A percentile compares a stretch with the other conserved stretches of the same genome.
phyloP scores from a whole-genome alignment of 2,113 vertebrate species.

The Oncorhynchus clarkii region DNA sequence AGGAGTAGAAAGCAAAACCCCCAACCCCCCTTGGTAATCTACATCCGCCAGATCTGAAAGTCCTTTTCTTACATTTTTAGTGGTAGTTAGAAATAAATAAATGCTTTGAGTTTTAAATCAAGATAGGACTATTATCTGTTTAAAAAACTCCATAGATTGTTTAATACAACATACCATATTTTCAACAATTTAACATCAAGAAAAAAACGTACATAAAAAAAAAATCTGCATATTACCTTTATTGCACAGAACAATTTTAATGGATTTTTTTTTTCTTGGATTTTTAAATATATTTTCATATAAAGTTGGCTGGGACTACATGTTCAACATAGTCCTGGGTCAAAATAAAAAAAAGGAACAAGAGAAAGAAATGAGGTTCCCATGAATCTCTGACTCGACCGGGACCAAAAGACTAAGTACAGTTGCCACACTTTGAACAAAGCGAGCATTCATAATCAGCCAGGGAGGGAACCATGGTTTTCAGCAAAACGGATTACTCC shows the following conservation, averaged over 20 bases:
- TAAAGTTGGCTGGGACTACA: constrained; percentile 77
- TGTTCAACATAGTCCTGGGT: constrained; percentile 67
- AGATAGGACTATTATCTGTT: constrained; percentile 57
- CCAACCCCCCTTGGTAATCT: too few relatives aligned
- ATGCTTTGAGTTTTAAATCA: constrained; percentile 36
- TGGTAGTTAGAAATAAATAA: background rate
- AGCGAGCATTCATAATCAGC: constrained; percentile 72
- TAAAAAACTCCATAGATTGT: constrained; percentile 78
- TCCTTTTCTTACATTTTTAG: background rate
- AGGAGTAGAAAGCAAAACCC: too few relatives aligned
- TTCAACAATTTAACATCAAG: constrained; percentile 81
- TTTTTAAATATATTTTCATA: constrained; percentile 67
- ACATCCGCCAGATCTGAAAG: too few relatives aligned
- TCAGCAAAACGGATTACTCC: constrained; percentile 70
- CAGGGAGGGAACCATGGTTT: constrained; percentile 59
- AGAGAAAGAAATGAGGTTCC: constrained; percentile 51
- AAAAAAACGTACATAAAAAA: constrained; percentile 77
- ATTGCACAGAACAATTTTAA: constrained; percentile 82
- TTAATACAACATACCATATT: constrained; percentile 83
- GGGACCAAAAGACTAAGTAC: constrained; percentile 59
- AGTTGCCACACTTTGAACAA: constrained; percentile 71
- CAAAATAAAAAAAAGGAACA: constrained; percentile 56
- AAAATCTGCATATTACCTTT: constrained; percentile 81
- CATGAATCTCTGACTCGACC: constrained; percentile 35
- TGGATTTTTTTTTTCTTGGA: constrained; percentile 68